Percentiles rank a stretch among this genome's conserved stretches.
These are phyloP conservation scores for Limnephilus lunatus DNA, from an alignment of 2,888 invertebrate species.

Conservation along the genomic window DNA sequence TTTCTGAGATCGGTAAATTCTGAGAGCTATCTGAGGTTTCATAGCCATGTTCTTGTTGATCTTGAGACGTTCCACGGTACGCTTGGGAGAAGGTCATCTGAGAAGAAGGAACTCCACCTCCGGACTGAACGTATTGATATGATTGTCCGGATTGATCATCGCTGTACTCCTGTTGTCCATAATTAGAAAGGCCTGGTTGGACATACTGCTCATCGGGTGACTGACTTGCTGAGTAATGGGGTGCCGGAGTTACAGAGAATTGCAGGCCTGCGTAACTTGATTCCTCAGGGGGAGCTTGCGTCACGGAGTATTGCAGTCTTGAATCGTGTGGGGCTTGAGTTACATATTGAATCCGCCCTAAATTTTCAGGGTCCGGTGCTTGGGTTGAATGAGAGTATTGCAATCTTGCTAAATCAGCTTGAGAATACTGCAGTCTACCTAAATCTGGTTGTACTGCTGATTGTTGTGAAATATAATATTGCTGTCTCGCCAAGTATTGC, in stretches of 20 bases:
- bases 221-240: neutral
- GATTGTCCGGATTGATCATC: conserved; percentile 46
- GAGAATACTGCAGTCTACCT: conserved; percentile 27
- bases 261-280: conserved; percentile 3
- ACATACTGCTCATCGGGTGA: conserved; percentile 53
- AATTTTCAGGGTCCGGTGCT: conserved; percentile 11
- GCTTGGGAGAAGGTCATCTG: conserved; percentile 68
- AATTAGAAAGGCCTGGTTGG: conserved; percentile 37
- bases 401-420: neutral
- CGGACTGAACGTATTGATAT: conserved; percentile 56
- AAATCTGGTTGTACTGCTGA: neutral
- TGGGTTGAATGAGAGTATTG: conserved; percentile 10
- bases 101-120: conserved; percentile 68
- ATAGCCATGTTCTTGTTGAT: conserved; percentile 67
- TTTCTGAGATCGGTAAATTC: conserved; percentile 74
- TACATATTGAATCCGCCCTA: conserved; percentile 5
- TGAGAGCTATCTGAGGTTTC: conserved; percentile 67
- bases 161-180: conserved; percentile 40
- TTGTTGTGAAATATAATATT: conserved; percentile 7
- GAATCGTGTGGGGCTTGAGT: neutral
- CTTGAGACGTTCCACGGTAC: conserved; percentile 69
- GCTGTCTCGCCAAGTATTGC: conserved; percentile 43
- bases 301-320: conserved; percentile 25
- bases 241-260: conserved; percentile 4
- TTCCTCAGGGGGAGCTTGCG: conserved; percentile 1